Conservation (phyloP, 2,888 invertebrate species). For the Zaprionus obscuricornis region DNA sequence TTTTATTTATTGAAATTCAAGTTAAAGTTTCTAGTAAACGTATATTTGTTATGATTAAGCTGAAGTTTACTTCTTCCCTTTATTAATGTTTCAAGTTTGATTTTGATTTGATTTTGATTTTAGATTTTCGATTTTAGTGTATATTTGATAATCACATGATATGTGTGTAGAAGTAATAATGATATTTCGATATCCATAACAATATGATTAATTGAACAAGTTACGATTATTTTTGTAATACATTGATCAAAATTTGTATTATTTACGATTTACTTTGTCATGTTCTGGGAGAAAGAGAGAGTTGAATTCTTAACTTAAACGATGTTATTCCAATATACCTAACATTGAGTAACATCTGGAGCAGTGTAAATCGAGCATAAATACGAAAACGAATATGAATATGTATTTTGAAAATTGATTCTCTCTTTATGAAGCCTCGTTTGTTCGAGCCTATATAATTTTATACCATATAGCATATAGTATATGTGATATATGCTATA, state of each 20-base stretch:
- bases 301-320: constrained; percentile 35
- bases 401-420: background rate
- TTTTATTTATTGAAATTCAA: constrained; percentile 63
- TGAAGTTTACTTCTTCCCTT: constrained; percentile 42
- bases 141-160: too few relatives aligned
- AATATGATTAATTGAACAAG: too few relatives aligned
- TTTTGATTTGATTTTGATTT: constrained; percentile 51
- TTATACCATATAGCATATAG: constrained; percentile 28
- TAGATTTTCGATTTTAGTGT: constrained; percentile 50
- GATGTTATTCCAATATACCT: constrained; percentile 46
- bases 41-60: constrained; percentile 56
- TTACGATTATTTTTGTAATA: background rate
- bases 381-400: too few relatives aligned
- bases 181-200: too few relatives aligned
- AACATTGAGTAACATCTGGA: constrained; percentile 50
- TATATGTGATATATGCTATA: too few relatives aligned
- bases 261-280: constrained; percentile 38
- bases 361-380: too few relatives aligned
- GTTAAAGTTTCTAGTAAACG: constrained; percentile 48
- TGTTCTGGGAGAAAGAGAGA: constrained; percentile 47
- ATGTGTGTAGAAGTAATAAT: too few relatives aligned
- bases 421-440: background rate
- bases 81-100: constrained; percentile 61
- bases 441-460: constrained; percentile 10
- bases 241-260: background rate